phyloP scores from a whole-genome alignment of 2,888 invertebrate species.

The Stenchaetothrips biformis region DNA sequence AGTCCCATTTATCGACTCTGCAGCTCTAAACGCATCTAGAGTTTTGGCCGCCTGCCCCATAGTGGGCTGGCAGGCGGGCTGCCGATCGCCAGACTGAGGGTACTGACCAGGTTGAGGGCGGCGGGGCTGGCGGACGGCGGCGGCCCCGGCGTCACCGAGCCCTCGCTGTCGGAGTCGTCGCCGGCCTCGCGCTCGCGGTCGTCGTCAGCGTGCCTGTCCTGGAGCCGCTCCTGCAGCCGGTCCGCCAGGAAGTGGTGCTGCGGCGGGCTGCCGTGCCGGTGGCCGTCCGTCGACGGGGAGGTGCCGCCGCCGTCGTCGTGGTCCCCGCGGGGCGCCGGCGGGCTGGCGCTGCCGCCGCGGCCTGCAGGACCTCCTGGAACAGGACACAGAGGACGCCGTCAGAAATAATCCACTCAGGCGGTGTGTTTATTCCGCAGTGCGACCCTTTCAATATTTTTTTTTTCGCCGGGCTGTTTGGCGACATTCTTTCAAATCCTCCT shows the following conservation, averaged over 20 bases:
- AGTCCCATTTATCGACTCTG: no score
- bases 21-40: no score
- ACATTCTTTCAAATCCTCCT: conserved; percentile 13
- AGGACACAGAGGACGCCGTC: background rate
- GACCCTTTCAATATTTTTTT: background rate
- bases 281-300: background rate
- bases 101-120: conserved; percentile 22
- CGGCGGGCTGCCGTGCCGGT: background rate
- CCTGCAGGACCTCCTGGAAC: background rate
- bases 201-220: background rate
- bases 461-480: background rate
- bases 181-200: background rate
- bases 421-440: background rate
- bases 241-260: conserved; percentile 19
- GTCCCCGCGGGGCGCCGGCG: conserved; percentile 10
- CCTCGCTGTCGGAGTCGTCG: background rate
- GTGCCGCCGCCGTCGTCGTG: background rate
- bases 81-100: background rate
- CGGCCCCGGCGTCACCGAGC: background rate
- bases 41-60: no score
- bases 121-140: background rate
- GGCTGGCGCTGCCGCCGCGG: conserved; percentile 2
- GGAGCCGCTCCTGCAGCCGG: background rate
- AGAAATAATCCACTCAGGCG: background rate
- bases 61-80: no score